Conservation (phyloP, 1,140 invertebrate genomes). For the Neotoxoptera formosana region DNA sequence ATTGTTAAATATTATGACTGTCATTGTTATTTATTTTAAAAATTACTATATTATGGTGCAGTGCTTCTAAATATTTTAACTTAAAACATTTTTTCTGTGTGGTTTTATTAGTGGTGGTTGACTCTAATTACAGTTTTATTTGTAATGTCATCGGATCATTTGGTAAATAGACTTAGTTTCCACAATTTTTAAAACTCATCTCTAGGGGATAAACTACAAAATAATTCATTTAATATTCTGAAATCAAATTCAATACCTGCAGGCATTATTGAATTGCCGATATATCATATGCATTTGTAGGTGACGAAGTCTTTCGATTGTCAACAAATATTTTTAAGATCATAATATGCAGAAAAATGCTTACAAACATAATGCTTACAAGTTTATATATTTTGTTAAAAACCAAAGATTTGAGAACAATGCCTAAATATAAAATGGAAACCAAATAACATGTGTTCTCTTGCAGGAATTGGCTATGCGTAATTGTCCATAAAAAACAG, state of each 20-base stretch:
- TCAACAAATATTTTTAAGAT: neutral
- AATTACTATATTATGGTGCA: neutral
- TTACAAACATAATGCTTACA: neutral
- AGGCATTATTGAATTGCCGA: neutral
- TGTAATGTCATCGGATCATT: neutral
- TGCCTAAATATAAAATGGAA: no score
- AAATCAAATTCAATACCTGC: neutral
- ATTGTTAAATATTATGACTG: no score
- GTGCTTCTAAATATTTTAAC: neutral
- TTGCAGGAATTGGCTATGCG: no score
- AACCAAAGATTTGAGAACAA: no score
- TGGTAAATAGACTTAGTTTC: neutral
- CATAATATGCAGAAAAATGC: neutral
- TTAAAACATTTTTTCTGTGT: neutral
- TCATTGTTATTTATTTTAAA: no score
- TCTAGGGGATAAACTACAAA: no score
- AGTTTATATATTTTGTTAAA: no score
- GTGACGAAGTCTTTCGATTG: neutral
- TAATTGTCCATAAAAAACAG: no score
- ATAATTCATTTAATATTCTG: neutral
- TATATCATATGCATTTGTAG: neutral
- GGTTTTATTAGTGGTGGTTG: neutral
- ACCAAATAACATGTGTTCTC: no score
- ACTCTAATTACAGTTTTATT: neutral
- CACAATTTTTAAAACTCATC: neutral